These are phyloP conservation scores for Cantharis rufa DNA, from an alignment of 2,888 invertebrate species.

Conservation along the genomic window DNA sequence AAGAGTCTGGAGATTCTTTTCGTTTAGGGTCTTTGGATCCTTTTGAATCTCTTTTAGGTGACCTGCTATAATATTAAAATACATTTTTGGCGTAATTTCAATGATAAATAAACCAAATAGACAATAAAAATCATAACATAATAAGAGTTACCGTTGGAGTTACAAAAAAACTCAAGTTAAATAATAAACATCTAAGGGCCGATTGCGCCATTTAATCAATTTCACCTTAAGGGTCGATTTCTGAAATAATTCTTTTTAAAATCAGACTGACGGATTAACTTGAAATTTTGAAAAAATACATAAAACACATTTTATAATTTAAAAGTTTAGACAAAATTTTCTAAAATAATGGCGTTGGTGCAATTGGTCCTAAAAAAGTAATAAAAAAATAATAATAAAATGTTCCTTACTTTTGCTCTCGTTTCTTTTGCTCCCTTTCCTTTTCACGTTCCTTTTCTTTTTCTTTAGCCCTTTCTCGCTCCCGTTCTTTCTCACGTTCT, in stretches of 20 bases:
- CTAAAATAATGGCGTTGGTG: not conserved
- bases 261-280: too few species aligned
- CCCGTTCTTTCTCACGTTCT: slow-evolving; percentile 53
- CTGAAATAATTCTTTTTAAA: too few species aligned
- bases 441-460: slow-evolving; percentile 52
- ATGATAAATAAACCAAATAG: not conserved
- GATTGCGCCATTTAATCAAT: too few species aligned
- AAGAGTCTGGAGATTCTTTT: slow-evolving; percentile 54
- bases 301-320: too few species aligned
- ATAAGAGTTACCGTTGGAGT: too few species aligned
- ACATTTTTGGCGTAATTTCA: not conserved
- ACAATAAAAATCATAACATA: too few species aligned
- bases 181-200: not conserved
- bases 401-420: slow-evolving; percentile 38
- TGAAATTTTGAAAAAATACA: too few species aligned
- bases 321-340: too few species aligned
- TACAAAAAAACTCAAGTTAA: too few species aligned
- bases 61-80: slow-evolving; percentile 23
- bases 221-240: too few species aligned
- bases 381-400: not conserved
- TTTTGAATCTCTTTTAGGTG: slow-evolving; percentile 50
- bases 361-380: not conserved
- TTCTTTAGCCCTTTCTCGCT: slow-evolving; percentile 53
- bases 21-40: slow-evolving; percentile 47
- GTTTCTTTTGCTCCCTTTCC: slow-evolving; percentile 42